Evolutionary conservation across 1,140 invertebrate genomes (phyloP), one percentile per base, ranked within the genome.

Genomic region (Anastrepha obliqua): DNA sequence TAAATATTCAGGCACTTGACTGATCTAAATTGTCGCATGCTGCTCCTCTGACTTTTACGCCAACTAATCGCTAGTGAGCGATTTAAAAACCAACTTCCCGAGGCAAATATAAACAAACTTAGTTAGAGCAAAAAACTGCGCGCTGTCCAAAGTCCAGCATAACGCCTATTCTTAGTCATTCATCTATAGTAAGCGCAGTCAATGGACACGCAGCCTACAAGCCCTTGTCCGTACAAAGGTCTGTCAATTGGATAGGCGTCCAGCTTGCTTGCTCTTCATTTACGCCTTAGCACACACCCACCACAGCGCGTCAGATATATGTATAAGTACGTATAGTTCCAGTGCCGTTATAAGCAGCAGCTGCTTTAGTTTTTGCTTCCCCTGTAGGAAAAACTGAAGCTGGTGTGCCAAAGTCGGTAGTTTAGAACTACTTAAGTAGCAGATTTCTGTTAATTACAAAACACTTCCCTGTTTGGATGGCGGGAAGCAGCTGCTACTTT

Each of bases 21-120:
- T 44, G 42, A 44, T 51, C 7, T n/a, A 51, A 55, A 81, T 7
- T n/a, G 74, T 15, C 47, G 9, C 17, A 81, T 20, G n/a, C 51
- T 74, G 44, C 8, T 47, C 47, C 42, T 0, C 51, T 81, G n/a
- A 58, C 44, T 81, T 81, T 3, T 15, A 81, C 47, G 74, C 47
- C 74, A 81, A 81, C 55, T 81, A 47, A 81, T 47, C 74, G 51
- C 74, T 55, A 55, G 74, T 81, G 74, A 55, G 74, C 74, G 74
- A 81, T 81, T 81, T 81, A 29, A 51, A 81, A 81, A 81, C 47
- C 44, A 81, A 81, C 47, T 81, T 44, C 74, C 74, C n/a, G 20
- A 9, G 55, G 74, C 74, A 81, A 81, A 81, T 81, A 81, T 81
- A 81, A 81, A 81, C 74, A 81, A 55, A 55, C 29, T 44, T 42